Percentiles rank a stretch among this genome's conserved stretches.
phyloP scores from a whole-genome alignment of 2,888 invertebrate genomes.

The Therioaphis trifolii region DNA sequence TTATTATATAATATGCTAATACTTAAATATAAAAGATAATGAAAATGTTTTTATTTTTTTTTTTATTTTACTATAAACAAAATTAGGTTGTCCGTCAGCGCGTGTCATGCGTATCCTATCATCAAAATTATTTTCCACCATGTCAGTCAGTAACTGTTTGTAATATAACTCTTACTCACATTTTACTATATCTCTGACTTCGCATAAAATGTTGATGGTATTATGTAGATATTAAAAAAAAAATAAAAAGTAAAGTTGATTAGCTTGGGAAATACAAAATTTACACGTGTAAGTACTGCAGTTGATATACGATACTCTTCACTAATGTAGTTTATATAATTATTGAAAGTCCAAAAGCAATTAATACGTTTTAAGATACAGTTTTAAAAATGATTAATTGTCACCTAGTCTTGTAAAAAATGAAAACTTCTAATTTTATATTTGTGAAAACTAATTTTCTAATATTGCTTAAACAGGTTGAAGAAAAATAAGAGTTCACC shows the following conservation, averaged over 20 bases:
- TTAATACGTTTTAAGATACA: background rate
- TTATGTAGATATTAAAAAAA: slow-evolving; percentile 3
- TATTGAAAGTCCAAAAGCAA: background rate
- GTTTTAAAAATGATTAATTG: no score
- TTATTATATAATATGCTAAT: background rate
- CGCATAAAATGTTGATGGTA: slow-evolving; percentile 15
- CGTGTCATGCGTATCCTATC: background rate
- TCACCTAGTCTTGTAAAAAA: no score
- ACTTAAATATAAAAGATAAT: background rate
- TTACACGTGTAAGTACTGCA: slow-evolving; percentile 20
- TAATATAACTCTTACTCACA: slow-evolving; percentile 43
- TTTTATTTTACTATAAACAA: background rate
- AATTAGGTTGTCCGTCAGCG: background rate
- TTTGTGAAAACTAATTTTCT: no score
- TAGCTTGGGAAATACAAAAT: slow-evolving; percentile 28
- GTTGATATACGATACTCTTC: background rate
- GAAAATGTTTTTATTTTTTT: background rate
- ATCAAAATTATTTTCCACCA: slow-evolving; percentile 23
- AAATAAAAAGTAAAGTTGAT: slow-evolving; percentile 29
- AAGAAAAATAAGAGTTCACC: no score
- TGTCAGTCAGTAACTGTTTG: slow-evolving; percentile 28
- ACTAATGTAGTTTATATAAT: background rate
- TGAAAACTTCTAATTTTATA: no score
- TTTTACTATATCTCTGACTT: slow-evolving; percentile 26
- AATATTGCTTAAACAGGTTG: no score